Evolutionary conservation across 2,113 vertebrate species (phyloP), one percentile per base, ranked within the genome.

Genomic region (Baryphthengus martii): DNA sequence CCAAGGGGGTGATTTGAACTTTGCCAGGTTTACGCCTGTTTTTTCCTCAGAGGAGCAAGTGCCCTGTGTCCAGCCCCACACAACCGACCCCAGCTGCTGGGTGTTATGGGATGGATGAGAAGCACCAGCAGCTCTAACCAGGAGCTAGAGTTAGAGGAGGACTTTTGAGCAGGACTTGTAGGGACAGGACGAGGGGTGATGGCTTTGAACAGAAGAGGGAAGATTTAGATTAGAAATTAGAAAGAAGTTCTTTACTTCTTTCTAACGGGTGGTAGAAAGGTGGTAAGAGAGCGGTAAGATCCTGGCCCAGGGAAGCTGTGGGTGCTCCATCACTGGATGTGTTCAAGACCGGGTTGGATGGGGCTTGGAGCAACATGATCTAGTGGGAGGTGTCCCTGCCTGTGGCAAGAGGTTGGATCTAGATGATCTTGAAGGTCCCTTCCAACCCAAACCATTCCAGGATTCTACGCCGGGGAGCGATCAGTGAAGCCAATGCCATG

Each of bases 81-180:
- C 9, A 12, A 4, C 70, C 1, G 1, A 2, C 21, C 50, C 26
- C 1, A 1, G 13, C 15, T 28, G 12, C 29, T 40, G 49, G 29
- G 35, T 13, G 2, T 9, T 11, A 7, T 0, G 12, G 10, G 28
- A 33, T 12, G 23, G 44, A 10, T 13, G 47, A 28, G 40, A 66
- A 39, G 8, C 1, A 0, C 35, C 44, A 31, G n/a, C 71, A 35
- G 37, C 44, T 42, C 71, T 35, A 26, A 31, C 7, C 35, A 25
- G 40, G 47, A 35, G 23, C 33, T 47, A 5, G 15, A 9, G 7
- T 15, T 8, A 14, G 52, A 71, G 67, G 29, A 58, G 61, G 33
- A 33, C 26, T 52, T 50, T 50, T 50, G 26, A 52, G n/a, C 26
- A 52, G 50, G 50, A n/a, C n/a, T n/a, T n/a, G n/a, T n/a, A n/a